Conservation (phyloP, 2,113 vertebrate genomes). For the Pseudorectes ferrugineus region DNA sequence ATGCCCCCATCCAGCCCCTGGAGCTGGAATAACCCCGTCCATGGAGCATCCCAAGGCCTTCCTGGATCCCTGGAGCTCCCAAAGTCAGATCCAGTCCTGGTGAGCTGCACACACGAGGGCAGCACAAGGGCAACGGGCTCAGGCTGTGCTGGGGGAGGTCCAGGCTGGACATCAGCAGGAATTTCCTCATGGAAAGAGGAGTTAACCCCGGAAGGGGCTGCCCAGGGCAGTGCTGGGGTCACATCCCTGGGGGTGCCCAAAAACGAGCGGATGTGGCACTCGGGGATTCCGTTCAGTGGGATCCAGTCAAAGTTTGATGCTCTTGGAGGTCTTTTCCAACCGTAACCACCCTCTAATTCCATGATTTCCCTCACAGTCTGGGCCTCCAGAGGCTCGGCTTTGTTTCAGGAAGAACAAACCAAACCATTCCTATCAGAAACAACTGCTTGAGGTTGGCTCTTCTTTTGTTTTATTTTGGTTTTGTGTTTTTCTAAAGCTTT, state of each 20-base stretch:
- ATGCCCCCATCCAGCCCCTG: background rate
- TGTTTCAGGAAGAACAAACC: background rate
- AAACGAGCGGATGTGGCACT: background rate
- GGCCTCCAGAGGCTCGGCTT: background rate
- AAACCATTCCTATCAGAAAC: background rate
- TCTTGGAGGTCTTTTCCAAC: background rate
- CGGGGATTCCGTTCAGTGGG: fast-evolving
- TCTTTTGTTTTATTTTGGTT: background rate
- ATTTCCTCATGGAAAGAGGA: background rate
- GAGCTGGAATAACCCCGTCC: fast-evolving
- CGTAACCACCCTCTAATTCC: background rate
- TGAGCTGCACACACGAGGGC: fast-evolving
- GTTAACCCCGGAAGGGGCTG: too few species aligned
- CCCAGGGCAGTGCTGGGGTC: background rate
- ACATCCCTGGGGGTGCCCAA: background rate
- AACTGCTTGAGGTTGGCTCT: background rate
- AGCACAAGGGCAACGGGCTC: background rate
- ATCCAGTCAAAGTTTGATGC: background rate
- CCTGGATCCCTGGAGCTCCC: background rate
- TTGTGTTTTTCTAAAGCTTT: background rate
- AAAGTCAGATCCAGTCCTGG: fast-evolving
- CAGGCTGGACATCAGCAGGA: background rate
- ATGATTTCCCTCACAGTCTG: background rate
- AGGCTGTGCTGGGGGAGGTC: background rate
- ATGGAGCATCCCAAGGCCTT: background rate